A percentile compares a stretch with the other conserved stretches of the same genome.
Conservation (phyloP, 2,113 vertebrate genomes). For the Chlamydotis undulata region DNA sequence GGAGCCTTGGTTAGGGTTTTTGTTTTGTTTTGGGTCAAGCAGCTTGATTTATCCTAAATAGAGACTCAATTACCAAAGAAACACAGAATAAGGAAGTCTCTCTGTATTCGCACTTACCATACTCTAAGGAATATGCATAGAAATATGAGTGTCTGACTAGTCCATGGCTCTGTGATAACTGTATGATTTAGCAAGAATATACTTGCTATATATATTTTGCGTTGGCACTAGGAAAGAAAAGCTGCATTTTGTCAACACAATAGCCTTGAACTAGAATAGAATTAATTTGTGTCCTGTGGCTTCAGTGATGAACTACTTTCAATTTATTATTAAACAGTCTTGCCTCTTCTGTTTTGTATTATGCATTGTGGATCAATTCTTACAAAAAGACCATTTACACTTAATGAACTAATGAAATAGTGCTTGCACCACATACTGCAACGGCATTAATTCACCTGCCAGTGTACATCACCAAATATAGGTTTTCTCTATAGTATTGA, state of each 20-base stretch:
- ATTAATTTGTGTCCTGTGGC: not conserved
- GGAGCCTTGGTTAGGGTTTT: not conserved
- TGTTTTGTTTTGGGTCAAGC: not conserved
- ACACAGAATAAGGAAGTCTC: not conserved
- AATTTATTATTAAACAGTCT: not conserved
- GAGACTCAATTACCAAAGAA: not conserved
- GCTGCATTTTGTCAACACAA: not conserved
- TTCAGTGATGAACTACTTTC: not conserved
- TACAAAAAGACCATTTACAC: not conserved
- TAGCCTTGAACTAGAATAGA: not conserved
- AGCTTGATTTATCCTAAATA: not conserved
- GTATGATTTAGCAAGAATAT: not conserved
- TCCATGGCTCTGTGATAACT: not conserved
- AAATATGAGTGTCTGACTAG: not conserved
- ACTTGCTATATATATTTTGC: not conserved
- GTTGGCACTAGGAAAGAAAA: not conserved
- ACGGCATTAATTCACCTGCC: not conserved
- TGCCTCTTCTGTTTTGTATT: not conserved
- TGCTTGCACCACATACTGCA: not conserved
- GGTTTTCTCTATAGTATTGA: not conserved
- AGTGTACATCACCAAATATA: not conserved
- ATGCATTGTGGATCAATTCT: not conserved
- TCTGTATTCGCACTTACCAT: not conserved
- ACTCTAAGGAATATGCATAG: not conserved
- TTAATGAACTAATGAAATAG: not conserved